Base-by-base conservation (phyloP, 2,797 vertebrate genomes). In the Muraenolepis orangiensis region DNA sequence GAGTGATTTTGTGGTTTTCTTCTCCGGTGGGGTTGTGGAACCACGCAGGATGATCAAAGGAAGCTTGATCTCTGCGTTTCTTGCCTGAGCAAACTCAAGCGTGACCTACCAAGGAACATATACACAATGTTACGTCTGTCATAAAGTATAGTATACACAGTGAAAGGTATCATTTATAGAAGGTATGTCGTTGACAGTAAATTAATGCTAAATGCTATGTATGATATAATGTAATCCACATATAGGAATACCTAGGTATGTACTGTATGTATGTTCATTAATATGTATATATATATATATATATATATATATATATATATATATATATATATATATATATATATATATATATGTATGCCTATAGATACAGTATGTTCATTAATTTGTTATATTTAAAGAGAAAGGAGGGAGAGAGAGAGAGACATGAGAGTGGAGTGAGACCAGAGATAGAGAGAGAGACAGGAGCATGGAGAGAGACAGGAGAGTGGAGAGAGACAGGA, bases 11-110 rank as follows among this genome's bases (percentile, higher is more conserved):
- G 87, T 88, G 23, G 78, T 70, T 76, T 87, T 90, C 66, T 78
- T 78, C 29, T 85, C 75, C 61, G 70, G 74, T 70, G 82, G 85
- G 79, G 89, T 85, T n/a, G 85, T 78, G 4, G 64, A 71, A 66
- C 80, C 80, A 69, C 85, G 72, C 40, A 94, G 83, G 71, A 93
- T 67, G 57, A 92, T 78, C 76, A 94, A 73, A n/a, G 92, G 93
- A 28, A 94, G 87, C 76, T 85, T 91, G 78, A 94, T 84, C 77
- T 90, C 88, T 26, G 84, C 73, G 66, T 90, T 77, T 89, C 78
- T 85, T 20, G 78, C 78, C 66, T 80, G 77, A 30, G 83, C 87
- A 16, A 86, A 81, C 66, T 92, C 89, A 51, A 93, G 85, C 34
- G 80, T 81, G 66, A 93, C 81, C 93, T 94, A 82, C 40, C 81